Conservation (phyloP, 2,797 vertebrate genomes). For the Spheniscus humboldti region DNA sequence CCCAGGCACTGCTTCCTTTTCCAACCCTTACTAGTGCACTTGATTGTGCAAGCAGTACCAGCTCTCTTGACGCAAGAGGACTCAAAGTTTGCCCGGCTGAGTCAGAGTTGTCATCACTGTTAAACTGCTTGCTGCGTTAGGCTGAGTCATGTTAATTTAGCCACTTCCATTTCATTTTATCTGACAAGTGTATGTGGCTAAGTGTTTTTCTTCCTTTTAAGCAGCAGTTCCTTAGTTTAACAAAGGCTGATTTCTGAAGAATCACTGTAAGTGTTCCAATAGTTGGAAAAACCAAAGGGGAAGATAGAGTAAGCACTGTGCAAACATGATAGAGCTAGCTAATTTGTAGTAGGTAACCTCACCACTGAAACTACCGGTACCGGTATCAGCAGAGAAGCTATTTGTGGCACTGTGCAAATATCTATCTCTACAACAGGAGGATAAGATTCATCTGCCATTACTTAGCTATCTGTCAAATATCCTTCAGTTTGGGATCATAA, state of each 20-base stretch:
- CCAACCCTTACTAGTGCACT: not conserved
- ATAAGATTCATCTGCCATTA: not conserved
- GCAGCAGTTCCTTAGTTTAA: not conserved
- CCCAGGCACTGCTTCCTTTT: not conserved
- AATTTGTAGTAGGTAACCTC: not conserved
- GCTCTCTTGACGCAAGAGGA: not conserved
- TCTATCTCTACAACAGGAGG: not conserved
- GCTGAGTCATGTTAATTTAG: not conserved
- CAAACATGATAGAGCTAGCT: not conserved
- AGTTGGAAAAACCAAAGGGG: not conserved
- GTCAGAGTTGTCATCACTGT: not conserved
- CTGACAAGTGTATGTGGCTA: not conserved
- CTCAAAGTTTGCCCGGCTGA: fast-evolving
- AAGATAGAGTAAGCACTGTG: not conserved
- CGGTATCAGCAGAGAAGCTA: fast-evolving
- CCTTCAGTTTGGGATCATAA: not conserved
- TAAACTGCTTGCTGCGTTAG: not conserved
- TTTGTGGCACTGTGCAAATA: not conserved
- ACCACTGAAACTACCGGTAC: not conserved
- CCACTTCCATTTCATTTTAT: not conserved
- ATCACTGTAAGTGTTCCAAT: not conserved
- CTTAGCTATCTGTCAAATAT: not conserved
- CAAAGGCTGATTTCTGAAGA: not conserved
- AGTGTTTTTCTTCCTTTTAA: not conserved
- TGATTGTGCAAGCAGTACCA: not conserved